Evolutionary conservation across 2,113 vertebrate genomes (phyloP).

Genomic region (Cebidichthys violaceus): DNA sequence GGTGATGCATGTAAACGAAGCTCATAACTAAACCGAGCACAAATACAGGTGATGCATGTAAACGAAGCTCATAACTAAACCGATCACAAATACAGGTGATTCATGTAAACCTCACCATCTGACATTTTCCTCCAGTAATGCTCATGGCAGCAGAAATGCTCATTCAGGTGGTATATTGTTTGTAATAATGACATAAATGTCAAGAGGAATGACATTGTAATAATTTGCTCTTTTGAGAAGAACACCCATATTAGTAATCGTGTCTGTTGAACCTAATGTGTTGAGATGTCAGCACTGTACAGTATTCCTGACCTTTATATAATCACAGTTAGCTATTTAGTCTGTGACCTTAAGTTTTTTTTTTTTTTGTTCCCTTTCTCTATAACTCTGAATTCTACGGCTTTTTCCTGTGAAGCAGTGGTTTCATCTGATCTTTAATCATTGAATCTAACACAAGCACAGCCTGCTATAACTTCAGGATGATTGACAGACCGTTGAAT

Average conservation of each 20-base stretch:
- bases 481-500: background rate
- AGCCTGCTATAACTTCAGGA: background rate
- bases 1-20: conserved; percentile 73
- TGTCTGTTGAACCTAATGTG: background rate
- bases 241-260: background rate
- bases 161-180: too few species aligned
- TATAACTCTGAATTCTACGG: background rate
- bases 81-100: conserved; percentile 95
- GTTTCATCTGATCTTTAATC: too few species aligned
- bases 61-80: conserved; percentile 72
- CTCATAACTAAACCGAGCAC: background rate
- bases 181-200: background rate
- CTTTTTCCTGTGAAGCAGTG: too few species aligned
- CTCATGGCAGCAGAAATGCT: too few species aligned
- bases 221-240: background rate
- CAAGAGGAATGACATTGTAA: background rate
- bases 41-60: too few species aligned
- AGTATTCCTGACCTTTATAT: background rate
- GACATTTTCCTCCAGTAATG: background rate
- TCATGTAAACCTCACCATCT: background rate
- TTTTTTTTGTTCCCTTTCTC: background rate
- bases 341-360: background rate
- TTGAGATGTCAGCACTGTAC: background rate
- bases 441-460: too few species aligned
- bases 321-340: background rate